These are phyloP conservation scores for Ectobius pallidus DNA, from an alignment of 2,888 invertebrate genomes.

Conservation along the genomic window DNA sequence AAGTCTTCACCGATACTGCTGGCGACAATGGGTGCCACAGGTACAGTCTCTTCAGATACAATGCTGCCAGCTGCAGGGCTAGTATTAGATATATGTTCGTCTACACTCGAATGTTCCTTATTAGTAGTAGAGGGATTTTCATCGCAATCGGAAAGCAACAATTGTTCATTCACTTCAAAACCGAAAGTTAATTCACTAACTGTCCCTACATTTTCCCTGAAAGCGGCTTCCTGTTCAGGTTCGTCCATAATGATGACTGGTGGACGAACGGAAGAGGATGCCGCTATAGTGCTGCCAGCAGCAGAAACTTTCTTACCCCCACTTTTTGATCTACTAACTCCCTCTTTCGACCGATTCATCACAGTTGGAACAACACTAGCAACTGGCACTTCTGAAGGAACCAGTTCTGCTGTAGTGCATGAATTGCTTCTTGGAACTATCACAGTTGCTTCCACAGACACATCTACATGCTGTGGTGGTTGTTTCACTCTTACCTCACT, in stretches of 20 bases:
- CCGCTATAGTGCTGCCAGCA: constrained; percentile 32
- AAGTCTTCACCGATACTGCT: constrained; percentile 52
- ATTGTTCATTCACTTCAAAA: constrained; percentile 77
- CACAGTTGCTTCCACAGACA: constrained; percentile 35
- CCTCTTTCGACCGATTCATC: constrained; percentile 19
- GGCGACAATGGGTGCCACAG: constrained; percentile 2
- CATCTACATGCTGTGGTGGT: not conserved
- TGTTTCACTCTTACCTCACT: constrained; percentile 9
- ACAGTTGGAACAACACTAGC: constrained; percentile 6
- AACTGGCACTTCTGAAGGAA: constrained; percentile 16
- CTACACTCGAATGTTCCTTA: not conserved
- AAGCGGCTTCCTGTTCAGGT: constrained; percentile 48
- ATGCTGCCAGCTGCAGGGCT: not conserved
- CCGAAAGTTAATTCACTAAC: constrained; percentile 77
- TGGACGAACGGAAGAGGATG: constrained; percentile 57
- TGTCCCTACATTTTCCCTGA: constrained; percentile 52
- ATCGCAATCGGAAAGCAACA: constrained; percentile 55
- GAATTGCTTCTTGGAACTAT: constrained; percentile 26
- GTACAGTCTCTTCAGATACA: constrained; percentile 1
- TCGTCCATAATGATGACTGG: constrained; percentile 77
- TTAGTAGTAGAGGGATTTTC: constrained; percentile 41
- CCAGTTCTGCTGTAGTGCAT: constrained; percentile 6
- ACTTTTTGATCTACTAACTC: constrained; percentile 34
- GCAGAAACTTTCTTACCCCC: constrained; percentile 41
- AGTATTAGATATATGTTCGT: not conserved